Base-by-base conservation (phyloP, 2,113 vertebrate genomes). In the Silurus meridionalis region DNA sequence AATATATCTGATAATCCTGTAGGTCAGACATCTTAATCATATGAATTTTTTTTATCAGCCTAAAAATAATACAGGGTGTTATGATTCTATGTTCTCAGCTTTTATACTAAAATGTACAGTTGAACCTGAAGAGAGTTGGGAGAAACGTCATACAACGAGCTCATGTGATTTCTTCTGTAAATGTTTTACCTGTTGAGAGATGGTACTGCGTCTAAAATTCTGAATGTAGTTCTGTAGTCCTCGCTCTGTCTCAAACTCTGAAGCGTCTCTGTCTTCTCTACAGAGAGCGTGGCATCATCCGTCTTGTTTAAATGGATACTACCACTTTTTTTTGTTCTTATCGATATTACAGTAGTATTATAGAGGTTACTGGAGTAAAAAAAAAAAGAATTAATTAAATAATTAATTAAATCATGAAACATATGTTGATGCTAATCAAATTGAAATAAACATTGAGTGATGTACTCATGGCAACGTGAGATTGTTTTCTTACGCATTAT, bases 391-490 rank as follows among this genome's bases (percentile, higher is more conserved):
- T 37, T 37, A 37, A 37, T 37, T 37, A 37, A 37, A 1, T 37
- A 37, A 37, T 2, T 37, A 37, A 37, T 2, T 37, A 91, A 82
- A 92, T 89, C 91, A 83, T 90, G 84, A 77, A 92, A 93, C 93
- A 94, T 92, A 94, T 95, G 95, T 95, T 94, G 93, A 95, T 93
- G 94, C 94, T 93, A 94, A 94, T 91, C 88, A 92, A 93, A 92
- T 91, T 92, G 90, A 95, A 95, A 95, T 95, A 95, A 95, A 95
- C 94, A 95, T 93, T 93, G 92, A 94, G 95, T 94, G 95, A 95
- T 95, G 95, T 95, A 95, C 90, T 94, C 84, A 90, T 78, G 46
- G 71, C 58, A 46, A 55, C 28, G 50, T 69, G 64, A 83, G 82
- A 86, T 78, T 88, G 58, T 58, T 69, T 84, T 83, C 55, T 85